Base-by-base conservation (phyloP, 2,888 invertebrate genomes). In the Conops quadrifasciatus region DNA sequence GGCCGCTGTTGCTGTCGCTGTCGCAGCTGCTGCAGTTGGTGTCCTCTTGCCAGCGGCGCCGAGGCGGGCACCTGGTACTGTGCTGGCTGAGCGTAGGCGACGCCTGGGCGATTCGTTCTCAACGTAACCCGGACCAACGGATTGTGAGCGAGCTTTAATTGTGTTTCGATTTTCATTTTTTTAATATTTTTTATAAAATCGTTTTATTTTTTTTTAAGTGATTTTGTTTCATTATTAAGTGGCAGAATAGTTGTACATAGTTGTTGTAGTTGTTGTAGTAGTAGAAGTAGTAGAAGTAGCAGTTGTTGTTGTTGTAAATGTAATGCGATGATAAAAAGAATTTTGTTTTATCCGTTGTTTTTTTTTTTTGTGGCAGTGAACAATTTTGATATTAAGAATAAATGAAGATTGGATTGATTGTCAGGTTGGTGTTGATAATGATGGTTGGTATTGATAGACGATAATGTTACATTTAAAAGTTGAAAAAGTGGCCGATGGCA, bases 71-170 rank as follows among this genome's bases (percentile, higher is more conserved):
- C 83, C 79, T 72, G 86, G 86, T 70, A 85, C 86, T 78, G 85
- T 85, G 78, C 87, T 87, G 71, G 85, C 85, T 59, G 85, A 85
- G 75, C 88, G 87, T 63, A 92, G 90, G 80, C 93, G 92, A 80
- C 93, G 92, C 76, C 93, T 91, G 80, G 93, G 93, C 30, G 94
- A 94, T 87, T 91, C 92, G 81, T 91, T 90, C 67, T 87, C 87
- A 76, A 87, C 87, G 76, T 69, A 66, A 71, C 86, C 87, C 60
- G 92, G 91, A 75, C 92, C 92, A 78, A 91, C 90, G 72, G 92
- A 92, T 84, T 91, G 91, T 71, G 91, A 91, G 80, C 92, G 90
- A 83, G 88, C 90, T 86, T 75, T 75, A 45, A 36, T 24, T n/a
- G 30, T 45, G 24, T 36, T 36, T 36, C 36, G 36, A 36, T 36